phyloP scores from a whole-genome alignment of 2,797 vertebrate genomes.

The Hydrophis major region DNA sequence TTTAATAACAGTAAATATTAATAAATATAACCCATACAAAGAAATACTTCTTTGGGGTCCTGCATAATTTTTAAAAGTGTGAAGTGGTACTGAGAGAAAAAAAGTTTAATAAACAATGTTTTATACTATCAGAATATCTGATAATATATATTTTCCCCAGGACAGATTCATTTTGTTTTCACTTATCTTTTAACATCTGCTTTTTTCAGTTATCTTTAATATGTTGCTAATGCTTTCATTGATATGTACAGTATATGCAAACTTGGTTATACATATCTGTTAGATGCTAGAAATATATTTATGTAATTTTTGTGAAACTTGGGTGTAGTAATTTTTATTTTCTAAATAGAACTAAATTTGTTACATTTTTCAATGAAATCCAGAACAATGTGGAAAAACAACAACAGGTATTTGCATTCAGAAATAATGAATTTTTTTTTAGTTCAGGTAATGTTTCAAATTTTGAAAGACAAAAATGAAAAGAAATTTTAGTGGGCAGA shows the following conservation, averaged over 20 bases:
- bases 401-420: background rate
- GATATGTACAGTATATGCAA: background rate
- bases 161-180: background rate
- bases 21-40: background rate
- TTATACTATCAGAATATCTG: background rate
- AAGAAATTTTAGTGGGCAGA: background rate
- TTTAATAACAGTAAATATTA: background rate
- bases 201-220: background rate
- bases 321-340: background rate
- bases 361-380: background rate
- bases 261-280: background rate
- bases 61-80: background rate
- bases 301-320: background rate
- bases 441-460: background rate
- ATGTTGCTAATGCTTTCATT: background rate
- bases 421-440: background rate
- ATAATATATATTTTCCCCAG: background rate
- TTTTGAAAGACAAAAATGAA: background rate
- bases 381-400: background rate
- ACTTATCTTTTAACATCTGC: background rate
- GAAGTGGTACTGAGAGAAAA: background rate
- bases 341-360: background rate
- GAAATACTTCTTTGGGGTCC: background rate
- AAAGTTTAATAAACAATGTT: background rate
- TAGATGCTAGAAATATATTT: background rate